Conservation (phyloP, 2,888 invertebrate species). For the Zeuzera pyrina region DNA sequence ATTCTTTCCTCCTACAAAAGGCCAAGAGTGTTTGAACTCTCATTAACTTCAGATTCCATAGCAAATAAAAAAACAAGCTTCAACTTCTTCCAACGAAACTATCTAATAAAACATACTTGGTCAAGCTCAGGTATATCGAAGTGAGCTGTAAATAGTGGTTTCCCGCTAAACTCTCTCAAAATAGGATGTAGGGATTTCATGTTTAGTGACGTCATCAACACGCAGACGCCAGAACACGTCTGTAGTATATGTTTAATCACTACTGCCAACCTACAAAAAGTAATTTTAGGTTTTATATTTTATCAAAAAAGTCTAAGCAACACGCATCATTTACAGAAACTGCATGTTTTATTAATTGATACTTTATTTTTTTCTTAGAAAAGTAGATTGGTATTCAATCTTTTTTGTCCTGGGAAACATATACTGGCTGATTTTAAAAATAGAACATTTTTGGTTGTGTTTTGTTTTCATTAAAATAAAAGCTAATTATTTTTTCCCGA, state of each 20-base stretch:
- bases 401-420: too few relatives aligned
- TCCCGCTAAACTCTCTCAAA: conserved; percentile 47
- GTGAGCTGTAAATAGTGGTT: conserved; percentile 55
- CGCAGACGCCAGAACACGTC: conserved; percentile 48
- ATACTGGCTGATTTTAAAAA: too few relatives aligned
- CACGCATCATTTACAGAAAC: too few relatives aligned
- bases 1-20: conserved; percentile 75
- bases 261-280: conserved; percentile 37
- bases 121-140: conserved; percentile 48
- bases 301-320: too few relatives aligned
- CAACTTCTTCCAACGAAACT: not conserved
- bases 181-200: conserved; percentile 47
- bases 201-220: conserved; percentile 51
- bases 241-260: conserved; percentile 48
- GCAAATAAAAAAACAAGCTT: not conserved
- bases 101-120: conserved; percentile 28
- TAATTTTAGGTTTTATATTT: too few relatives aligned
- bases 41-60: not conserved
- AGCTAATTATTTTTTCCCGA: too few relatives aligned
- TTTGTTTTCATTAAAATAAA: too few relatives aligned
- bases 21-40: conserved; percentile 29
- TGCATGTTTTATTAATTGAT: too few relatives aligned
- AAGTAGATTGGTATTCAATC: too few relatives aligned
- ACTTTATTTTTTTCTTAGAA: too few relatives aligned
- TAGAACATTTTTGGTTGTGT: too few relatives aligned